Conservation (phyloP, 2,888 invertebrate genomes). For the Cloeon dipterum region DNA sequence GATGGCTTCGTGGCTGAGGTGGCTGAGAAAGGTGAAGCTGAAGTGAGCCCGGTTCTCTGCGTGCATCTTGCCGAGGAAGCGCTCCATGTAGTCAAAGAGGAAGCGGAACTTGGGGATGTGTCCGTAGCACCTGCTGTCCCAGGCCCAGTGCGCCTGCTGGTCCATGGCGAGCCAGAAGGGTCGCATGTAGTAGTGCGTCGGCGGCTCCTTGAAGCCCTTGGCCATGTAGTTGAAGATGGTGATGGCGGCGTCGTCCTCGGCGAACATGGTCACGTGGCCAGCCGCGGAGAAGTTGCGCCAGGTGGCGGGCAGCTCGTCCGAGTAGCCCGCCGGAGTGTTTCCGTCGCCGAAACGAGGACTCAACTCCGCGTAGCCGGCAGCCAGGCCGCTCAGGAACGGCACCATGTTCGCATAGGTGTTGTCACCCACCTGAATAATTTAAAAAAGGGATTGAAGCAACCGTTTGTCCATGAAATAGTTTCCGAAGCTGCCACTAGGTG, state of each 20-base stretch:
- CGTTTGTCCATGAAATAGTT: no score
- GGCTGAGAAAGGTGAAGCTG: not conserved
- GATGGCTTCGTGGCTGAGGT: not conserved
- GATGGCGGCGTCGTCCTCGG: constrained; percentile 17
- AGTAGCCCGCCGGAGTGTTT: no score
- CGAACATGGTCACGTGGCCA: constrained; percentile 17
- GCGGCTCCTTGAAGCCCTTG: constrained; percentile 15
- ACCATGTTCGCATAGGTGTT: constrained; percentile 23
- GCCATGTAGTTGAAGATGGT: constrained; percentile 18
- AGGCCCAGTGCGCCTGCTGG: constrained; percentile 5
- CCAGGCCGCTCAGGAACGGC: constrained; percentile 16
- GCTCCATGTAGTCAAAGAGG: not conserved
- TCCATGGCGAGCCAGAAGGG: constrained; percentile 15
- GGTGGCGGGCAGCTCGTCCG: constrained; percentile 15
- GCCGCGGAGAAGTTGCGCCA: constrained; percentile 16
- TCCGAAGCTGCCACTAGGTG: no score
- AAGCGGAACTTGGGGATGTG: not conserved
- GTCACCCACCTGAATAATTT: constrained; percentile 16
- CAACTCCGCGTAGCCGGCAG: constrained; percentile 1
- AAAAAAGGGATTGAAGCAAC: not conserved
- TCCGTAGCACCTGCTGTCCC: not conserved
- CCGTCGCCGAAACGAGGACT: no score
- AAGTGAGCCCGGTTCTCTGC: not conserved
- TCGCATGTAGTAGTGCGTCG: constrained; percentile 18
- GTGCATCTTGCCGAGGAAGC: not conserved